Evolutionary conservation across 2,797 vertebrate genomes (phyloP), one percentile per base, ranked within the genome.

Genomic region (Characodon lateralis): DNA sequence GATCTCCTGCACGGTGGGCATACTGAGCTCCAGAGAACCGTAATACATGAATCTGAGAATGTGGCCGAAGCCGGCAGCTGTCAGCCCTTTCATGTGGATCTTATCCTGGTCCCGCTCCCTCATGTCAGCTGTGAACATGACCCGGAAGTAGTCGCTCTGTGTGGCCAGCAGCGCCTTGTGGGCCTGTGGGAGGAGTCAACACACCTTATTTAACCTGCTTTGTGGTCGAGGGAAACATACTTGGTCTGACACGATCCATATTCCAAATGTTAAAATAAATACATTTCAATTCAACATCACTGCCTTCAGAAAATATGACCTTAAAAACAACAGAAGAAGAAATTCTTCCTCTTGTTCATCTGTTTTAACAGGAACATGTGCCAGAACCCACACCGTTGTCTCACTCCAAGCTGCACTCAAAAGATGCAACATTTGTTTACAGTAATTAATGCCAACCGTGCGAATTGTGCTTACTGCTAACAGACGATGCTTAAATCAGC

Each of bases 121-220:
- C 98, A 99, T 99, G 94, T 99, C 98, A 3, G 98, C 98, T 8
- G 98, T 99, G 94, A 99, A 99, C 98, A 99, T 99, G 85, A 99
- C 98, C 93, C 98, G 96, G 96, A 99, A 99, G 94, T 99, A 99
- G 95, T 99, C 98, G 88, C 98, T 99, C 96, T 99, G 98, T 13
- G 98, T 99, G 89, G 98, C 98, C 96, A 99, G 95, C 69, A 99
- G 96, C 46, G 98, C 98, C 96, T 99, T 99, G 96, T 99, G 98
- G 80, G 98, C 98, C 96, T 99, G 96, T 85, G 95, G 92, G 56
- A 77, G n/a, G 43, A 76, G 35, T 26, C 56, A n/a, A 9, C 50
- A 53, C 43, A 50, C 8, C 26, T 8, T 9, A 24, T 8, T 65
- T 41, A 65, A n/a, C 55, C 35, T 20, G 28, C 1, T 7, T 10